Evolutionary conservation across 2,113 vertebrate genomes (phyloP).

Genomic region (Merops nubicus): DNA sequence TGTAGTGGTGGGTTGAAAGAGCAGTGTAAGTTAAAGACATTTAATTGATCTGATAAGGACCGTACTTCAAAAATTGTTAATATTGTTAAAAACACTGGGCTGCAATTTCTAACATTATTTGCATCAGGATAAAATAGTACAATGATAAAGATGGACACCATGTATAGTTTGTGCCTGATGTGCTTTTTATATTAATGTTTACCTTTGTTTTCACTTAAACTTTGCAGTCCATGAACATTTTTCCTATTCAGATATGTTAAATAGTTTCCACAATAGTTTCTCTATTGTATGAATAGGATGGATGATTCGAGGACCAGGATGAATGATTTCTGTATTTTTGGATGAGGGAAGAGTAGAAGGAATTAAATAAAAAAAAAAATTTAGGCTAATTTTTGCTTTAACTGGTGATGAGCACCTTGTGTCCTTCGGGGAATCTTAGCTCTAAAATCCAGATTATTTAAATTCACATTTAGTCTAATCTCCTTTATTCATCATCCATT

Average conservation of each 20-base stretch:
- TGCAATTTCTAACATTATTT: neutral
- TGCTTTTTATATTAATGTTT: neutral
- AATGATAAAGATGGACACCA: neutral
- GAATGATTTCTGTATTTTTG: neutral
- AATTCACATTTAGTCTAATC: constrained; percentile 19
- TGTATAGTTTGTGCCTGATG: neutral
- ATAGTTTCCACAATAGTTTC: neutral
- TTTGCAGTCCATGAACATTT: rapidly evolving
- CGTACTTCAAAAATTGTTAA: neutral
- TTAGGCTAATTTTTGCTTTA: neutral
- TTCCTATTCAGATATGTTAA: neutral
- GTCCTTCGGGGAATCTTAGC: neutral
- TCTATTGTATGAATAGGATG: too few species aligned
- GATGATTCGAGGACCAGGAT: neutral
- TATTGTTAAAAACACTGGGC: neutral
- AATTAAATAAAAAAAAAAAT: neutral
- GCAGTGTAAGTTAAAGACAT: neutral
- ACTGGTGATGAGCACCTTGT: neutral
- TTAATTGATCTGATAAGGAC: neutral
- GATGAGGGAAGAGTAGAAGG: neutral
- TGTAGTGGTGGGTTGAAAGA: neutral
- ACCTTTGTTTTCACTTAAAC: neutral
- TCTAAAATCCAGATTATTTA: constrained; percentile 28
- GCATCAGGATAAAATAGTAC: neutral
- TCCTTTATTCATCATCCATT: constrained; percentile 11